Evolutionary conservation across 2,113 vertebrate genomes (phyloP), one percentile per base, ranked within the genome.

Genomic region (Axis porcinus): DNA sequence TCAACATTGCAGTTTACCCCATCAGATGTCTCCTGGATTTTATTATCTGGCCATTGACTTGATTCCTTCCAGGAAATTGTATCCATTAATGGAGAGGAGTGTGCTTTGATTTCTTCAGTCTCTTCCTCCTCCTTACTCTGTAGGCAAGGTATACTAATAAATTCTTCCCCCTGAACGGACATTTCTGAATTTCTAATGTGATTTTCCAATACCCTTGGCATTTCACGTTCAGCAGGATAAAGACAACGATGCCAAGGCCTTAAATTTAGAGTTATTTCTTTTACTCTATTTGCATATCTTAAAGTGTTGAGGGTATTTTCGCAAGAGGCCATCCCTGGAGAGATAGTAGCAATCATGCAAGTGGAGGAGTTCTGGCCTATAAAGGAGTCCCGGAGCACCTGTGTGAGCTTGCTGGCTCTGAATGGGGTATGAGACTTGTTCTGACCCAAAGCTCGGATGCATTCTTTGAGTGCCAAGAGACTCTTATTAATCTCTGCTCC

Each of bases 381-480:
- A 96, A 99, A 99, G 4, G 99, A 99, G 95, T 99, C 99, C 74
- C 99, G 97, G 27, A 99, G 98, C n/a, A 99, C 99, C 92, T 99
- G 99, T 0, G 99, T 99, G 64, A 99, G 98, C 97, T 99, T 99
- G 98, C 99, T 99, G 95, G 99, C 99, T 98, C 99, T 97, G 94
- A 99, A 99, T 0, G 99, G 99, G 40, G 99, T 99, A 87, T 99
- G 99, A 5, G 99, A 96, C 96, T 99, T 99, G 97, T 99, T 99
- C 28, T 98, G 98, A 19, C 99, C 99, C 87, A 99, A 94, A 15
- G 99, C 99, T 57, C 99, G 95, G 91, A 99, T 99, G 50, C 99
- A 99, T 95, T 99, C 99, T 98, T 99, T 99, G 4, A 99, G 98
- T 0, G 99, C 99, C 62, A 99, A 98, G 93, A 99, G 98, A 58